A percentile compares a stretch with the other conserved stretches of the same genome.
phyloP scores from a whole-genome alignment of 2,888 invertebrate species.

The Rotaria magnacalcarata region DNA sequence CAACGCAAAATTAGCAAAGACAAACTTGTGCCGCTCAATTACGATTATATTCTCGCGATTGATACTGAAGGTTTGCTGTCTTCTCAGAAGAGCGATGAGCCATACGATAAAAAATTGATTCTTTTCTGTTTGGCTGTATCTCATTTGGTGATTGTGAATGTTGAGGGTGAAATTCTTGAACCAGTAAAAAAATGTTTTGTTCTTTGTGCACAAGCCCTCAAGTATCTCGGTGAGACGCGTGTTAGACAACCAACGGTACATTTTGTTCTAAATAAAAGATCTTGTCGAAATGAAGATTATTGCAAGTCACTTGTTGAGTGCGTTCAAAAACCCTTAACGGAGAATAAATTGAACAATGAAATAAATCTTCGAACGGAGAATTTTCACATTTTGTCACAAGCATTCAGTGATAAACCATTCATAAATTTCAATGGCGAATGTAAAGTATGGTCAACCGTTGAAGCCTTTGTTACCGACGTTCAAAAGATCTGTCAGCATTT shows the following conservation, averaged over 20 bases:
- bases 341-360: background rate
- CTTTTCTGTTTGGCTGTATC: constrained; percentile 38
- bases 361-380: background rate
- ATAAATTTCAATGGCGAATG: background rate
- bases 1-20: background rate
- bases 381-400: constrained; percentile 28
- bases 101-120: constrained; percentile 34
- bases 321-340: background rate
- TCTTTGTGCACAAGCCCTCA: constrained; percentile 23
- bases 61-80: constrained; percentile 36
- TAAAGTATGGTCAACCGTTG: background rate
- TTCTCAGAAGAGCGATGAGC: background rate
- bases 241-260: constrained; percentile 8
- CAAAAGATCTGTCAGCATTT: background rate
- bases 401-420: background rate
- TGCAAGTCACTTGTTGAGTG: background rate
- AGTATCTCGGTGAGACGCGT: background rate
- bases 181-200: background rate
- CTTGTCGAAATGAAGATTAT: background rate
- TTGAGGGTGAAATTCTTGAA: background rate
- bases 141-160: constrained; percentile 30
- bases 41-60: constrained; percentile 9
- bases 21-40: constrained; percentile 6
- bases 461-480: background rate
- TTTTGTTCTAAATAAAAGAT: constrained; percentile 13